Percentiles rank a stretch among this genome's conserved stretches.
Conservation (phyloP, 2,888 invertebrate species). For the Drosophila pseudotalamancana region DNA sequence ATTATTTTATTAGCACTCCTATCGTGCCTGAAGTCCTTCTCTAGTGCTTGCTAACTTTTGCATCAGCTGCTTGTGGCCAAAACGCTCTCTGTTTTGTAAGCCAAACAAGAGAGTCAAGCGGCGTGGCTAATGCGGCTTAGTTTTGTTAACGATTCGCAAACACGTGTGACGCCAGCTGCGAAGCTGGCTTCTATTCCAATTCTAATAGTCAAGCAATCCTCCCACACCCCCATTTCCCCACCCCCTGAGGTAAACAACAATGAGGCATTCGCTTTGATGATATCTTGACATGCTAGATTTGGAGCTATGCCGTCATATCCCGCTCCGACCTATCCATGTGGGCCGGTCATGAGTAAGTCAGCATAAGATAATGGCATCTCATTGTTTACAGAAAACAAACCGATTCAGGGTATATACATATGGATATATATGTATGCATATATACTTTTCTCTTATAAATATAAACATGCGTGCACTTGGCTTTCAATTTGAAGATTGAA, state of each 20-base stretch:
- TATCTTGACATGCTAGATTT: conserved; percentile 39
- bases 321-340: conserved; percentile 27
- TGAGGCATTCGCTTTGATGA: conserved; percentile 55
- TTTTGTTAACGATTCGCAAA: conserved; percentile 73
- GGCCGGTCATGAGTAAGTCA: conserved; percentile 47
- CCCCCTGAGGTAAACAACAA: conserved; percentile 26
- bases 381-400: conserved; percentile 46
- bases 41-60: background rate
- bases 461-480: background rate
- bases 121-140: conserved; percentile 70
- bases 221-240: background rate
- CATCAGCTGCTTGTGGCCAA: conserved; percentile 46
- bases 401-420: background rate
- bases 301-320: conserved; percentile 45
- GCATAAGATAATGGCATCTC: conserved; percentile 42
- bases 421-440: no score
- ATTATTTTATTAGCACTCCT: background rate
- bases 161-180: conserved; percentile 41
- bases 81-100: background rate
- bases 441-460: background rate
- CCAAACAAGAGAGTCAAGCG: conserved; percentile 26
- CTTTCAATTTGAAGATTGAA: no score
- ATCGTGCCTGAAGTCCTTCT: background rate
- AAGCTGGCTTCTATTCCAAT: conserved; percentile 5
- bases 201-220: conserved; percentile 19